Evolutionary conservation across 2,797 vertebrate species (phyloP).

Genomic region (Clarias fuscus): DNA sequence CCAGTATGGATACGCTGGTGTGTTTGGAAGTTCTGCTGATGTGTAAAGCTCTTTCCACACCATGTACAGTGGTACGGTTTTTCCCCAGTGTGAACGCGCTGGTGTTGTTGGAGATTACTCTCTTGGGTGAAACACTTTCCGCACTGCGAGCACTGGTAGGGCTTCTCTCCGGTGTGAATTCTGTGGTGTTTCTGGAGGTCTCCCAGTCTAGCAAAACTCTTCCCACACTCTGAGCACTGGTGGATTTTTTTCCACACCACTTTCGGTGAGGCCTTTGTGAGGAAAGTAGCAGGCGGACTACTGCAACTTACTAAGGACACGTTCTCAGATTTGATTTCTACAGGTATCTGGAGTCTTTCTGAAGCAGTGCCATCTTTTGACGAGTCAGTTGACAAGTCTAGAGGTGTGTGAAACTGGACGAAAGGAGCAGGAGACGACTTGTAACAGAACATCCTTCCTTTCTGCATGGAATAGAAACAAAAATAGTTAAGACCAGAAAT

Average conservation of each 20-base stretch:
- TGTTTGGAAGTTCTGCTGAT: constrained; percentile 37
- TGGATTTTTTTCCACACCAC: constrained; percentile 6
- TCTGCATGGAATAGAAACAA: neutral
- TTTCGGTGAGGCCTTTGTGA: neutral
- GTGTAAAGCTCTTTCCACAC: constrained; percentile 25
- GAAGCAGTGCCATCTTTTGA: neutral
- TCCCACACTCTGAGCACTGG: constrained; percentile 27
- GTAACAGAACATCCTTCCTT: neutral
- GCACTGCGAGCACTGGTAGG: constrained; percentile 22
- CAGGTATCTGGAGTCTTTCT: neutral
- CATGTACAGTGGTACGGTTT: constrained; percentile 8
- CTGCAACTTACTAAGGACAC: neutral
- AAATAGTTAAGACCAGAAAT: neutral
- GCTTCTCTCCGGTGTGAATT: constrained; percentile 35
- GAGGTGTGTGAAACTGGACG: neutral
- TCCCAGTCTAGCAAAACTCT: constrained; percentile 34
- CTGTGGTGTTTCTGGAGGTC: constrained; percentile 25
- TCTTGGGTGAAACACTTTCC: constrained; percentile 34
- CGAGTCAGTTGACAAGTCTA: neutral
- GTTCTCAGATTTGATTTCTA: neutral
- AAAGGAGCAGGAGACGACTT: neutral
- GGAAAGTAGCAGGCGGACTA: neutral
- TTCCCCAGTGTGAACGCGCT: constrained; percentile 11
- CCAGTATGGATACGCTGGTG: constrained; percentile 32
- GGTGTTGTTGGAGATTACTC: constrained; percentile 35